Evolutionary conservation across 2,888 invertebrate genomes (phyloP).

Genomic region (Rhingia rostrata): DNA sequence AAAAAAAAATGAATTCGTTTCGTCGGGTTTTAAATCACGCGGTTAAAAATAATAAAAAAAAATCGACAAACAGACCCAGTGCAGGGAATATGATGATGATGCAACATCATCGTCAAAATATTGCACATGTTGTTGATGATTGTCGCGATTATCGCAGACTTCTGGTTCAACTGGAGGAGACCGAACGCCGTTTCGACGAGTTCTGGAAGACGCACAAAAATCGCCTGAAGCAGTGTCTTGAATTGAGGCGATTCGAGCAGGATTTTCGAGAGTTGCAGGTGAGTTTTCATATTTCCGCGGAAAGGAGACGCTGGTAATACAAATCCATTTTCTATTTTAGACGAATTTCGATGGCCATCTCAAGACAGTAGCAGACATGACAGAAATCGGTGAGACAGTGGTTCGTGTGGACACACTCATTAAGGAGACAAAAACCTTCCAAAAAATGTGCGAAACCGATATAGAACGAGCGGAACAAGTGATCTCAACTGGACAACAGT

Average conservation of each 20-base stretch:
- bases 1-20: conserved; percentile 52
- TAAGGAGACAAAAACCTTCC: conserved; percentile 90
- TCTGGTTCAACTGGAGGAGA: conserved; percentile 96
- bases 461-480: conserved; percentile 92
- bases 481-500: conserved; percentile 89
- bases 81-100: conserved; percentile 81
- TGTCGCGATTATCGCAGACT: conserved; percentile 87
- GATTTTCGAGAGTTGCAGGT: conserved; percentile 95
- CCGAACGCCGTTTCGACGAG: conserved; percentile 95
- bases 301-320: neutral
- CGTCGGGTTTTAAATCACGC: conserved; percentile 62
- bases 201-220: conserved; percentile 97
- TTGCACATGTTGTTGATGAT: conserved; percentile 81
- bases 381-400: conserved; percentile 94
- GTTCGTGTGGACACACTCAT: conserved; percentile 90
- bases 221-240: conserved; percentile 94
- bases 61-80: conserved; percentile 80
- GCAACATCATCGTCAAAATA: conserved; percentile 78
- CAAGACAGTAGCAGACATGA: conserved; percentile 91
- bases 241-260: conserved; percentile 96
- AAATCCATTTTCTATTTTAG: conserved; percentile 81
- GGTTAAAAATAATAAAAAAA: conserved; percentile 47
- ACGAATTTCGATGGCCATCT: conserved; percentile 90
- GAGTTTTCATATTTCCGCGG: conserved; percentile 62
- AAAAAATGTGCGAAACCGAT: conserved; percentile 91